Base-by-base conservation (phyloP, 2,797 vertebrate species). In the Arrhamphus sclerolepis region DNA sequence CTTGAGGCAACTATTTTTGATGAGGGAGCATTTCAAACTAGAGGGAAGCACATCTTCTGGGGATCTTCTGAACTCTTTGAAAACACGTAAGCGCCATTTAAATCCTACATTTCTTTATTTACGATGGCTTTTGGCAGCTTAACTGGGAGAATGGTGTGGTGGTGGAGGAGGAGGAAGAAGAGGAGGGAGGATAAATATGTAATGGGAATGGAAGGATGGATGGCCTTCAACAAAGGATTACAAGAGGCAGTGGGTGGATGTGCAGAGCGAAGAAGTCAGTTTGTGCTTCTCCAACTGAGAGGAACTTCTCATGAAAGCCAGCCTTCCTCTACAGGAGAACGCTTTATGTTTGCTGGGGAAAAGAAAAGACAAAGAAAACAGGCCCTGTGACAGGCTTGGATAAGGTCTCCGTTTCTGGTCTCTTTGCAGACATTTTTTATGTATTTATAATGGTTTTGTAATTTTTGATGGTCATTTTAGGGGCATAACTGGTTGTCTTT, bases 181-280 rank as follows among this genome's bases (percentile, higher is more conserved):
- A 50, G 13, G 54, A 38, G 24, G 29, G 44, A 52, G 39, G 56
- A 57, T 44, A 10, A 44, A 41, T n/a, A 21, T 11, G 18, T 63
- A 49, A 61, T 46, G 29, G 67, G 64, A 64, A 70, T 42, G 9
- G 24, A 62, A 10, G 57, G 51, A 64, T 50, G 49, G 63, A 53
- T 14, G 68, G 29, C 48, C 40, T 17, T 13, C 6, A 34, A 24
- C 46, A 44, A 46, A 50, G 48, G 62, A 29, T 31, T 47, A 56
- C 26, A 52, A 65, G 57, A 72, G 65, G 58, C 2, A 5, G 80
- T 73, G 73, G 80, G 68, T 39, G 63, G 80, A 69, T 75, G 62
- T 50, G 63, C 7, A 65, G 68, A 51, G 59, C 28, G 61, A 62
- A 49, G 52, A 26, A 46, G 48, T 46, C 46, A 46, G 42, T 17